Evolutionary conservation across 1,140 invertebrate species (phyloP).

Genomic region (Telenomus remus): DNA sequence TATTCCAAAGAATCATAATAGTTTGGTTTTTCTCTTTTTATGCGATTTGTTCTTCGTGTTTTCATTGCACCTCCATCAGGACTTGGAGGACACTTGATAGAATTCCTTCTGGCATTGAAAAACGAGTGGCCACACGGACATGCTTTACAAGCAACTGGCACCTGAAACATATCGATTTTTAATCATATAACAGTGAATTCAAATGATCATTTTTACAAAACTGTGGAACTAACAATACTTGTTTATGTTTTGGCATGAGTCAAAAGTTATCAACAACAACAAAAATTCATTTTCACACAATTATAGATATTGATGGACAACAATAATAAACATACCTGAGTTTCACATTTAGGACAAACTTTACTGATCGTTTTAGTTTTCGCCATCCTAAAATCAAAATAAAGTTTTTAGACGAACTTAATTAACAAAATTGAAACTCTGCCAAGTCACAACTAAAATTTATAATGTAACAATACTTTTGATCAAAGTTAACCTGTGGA

Average conservation of each 20-base stretch:
- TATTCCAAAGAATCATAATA: slow-evolving; percentile 89
- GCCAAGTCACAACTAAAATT: slow-evolving; percentile 13
- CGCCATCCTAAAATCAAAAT: slow-evolving; percentile 64
- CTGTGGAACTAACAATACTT: too few relatives aligned
- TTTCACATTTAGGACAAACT: slow-evolving; percentile 79
- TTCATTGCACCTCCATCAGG: slow-evolving; percentile 72
- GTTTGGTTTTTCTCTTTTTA: slow-evolving; percentile 86
- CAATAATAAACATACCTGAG: slow-evolving; percentile 77
- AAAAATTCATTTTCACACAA: too few relatives aligned
- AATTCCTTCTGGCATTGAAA: slow-evolving; percentile 81
- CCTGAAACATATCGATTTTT: slow-evolving; percentile 76
- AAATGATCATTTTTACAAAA: slow-evolving; percentile 5
- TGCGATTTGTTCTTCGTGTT: slow-evolving; percentile 81
- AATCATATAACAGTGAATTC: too few relatives aligned
- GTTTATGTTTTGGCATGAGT: too few relatives aligned
- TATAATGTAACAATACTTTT: slow-evolving; percentile 22
- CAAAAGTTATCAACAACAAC: too few relatives aligned
- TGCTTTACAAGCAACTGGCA: slow-evolving; percentile 86
- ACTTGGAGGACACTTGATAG: slow-evolving; percentile 74
- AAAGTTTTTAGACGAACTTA: slow-evolving; percentile 1
- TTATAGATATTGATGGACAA: slow-evolving; percentile 1
- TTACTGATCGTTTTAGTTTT: slow-evolving; percentile 78
- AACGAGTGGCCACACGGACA: slow-evolving; percentile 88
- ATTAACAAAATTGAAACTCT: neutral
- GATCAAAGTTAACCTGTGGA: slow-evolving; percentile 32